Evolutionary conservation across 2,888 invertebrate genomes (phyloP).

Genomic region (Pharmacophagus antenor): DNA sequence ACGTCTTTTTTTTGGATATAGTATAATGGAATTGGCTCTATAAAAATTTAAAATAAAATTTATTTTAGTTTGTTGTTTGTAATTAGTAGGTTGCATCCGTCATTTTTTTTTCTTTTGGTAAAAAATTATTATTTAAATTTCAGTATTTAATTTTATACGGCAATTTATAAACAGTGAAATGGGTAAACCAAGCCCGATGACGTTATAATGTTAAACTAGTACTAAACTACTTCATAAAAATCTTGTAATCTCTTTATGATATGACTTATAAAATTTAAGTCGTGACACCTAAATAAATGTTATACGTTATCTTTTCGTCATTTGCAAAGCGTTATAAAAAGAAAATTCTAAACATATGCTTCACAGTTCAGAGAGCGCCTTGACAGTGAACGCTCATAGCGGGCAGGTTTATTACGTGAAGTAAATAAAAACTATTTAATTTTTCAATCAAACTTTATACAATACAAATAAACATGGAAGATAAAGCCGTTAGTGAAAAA

Average conservation of each 20-base stretch:
- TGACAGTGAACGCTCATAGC: constrained; percentile 14
- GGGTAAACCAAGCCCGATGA: not conserved
- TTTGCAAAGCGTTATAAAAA: constrained; percentile 23
- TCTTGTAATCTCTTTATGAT: constrained; percentile 18
- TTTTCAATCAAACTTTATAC: not conserved
- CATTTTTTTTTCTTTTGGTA: too few relatives aligned
- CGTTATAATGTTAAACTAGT: constrained; percentile 5
- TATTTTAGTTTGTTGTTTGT: too few relatives aligned
- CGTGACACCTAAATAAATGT: constrained; percentile 21
- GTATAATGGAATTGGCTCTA: too few relatives aligned
- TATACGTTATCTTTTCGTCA: constrained; percentile 28
- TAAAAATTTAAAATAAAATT: too few relatives aligned
- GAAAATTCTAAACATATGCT: constrained; percentile 13
- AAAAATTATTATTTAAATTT: not conserved
- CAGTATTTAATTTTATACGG: not conserved
- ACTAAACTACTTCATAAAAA: constrained; percentile 6
- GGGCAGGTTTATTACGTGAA: constrained; percentile 1
- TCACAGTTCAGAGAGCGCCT: constrained; percentile 22
- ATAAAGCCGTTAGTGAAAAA: constrained; percentile 23
- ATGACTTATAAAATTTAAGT: constrained; percentile 16
- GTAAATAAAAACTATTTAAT: not conserved
- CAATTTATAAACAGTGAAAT: not conserved
- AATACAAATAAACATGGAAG: constrained; percentile 23
- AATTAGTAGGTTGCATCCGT: too few relatives aligned
- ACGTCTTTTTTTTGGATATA: too few relatives aligned